Evolutionary conservation across 2,888 invertebrate species (phyloP), one percentile per base, ranked within the genome.

Genomic region (Hemicrepidius hirtus): DNA sequence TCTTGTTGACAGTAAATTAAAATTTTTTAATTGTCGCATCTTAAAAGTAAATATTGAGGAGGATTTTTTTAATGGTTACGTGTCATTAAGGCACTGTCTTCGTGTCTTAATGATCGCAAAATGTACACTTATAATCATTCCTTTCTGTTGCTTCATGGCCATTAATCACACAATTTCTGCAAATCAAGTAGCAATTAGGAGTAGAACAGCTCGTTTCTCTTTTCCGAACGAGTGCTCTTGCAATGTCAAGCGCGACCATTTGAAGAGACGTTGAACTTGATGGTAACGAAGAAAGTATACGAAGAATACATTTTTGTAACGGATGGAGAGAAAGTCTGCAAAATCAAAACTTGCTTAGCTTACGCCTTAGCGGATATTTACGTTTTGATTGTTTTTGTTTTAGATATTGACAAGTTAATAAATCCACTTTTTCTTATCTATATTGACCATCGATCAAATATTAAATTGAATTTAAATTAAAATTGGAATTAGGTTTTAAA

Each of bases 191-290:
- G 73, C 68, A 73, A 73, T 73, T 68, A 73, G 55, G 37, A n/a
- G 55, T 20, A 44, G 53, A 64, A 41, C 41, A 32, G 40, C 41
- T 68, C 75, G 68, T 78, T 77, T 77, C 76, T 78, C 76, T 77
- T 77, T 79, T 78, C 75, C 78, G 70, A 67, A 44, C 72, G 73
- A 73, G 69, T 74, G 78, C 71, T 68, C 72, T 62, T 74, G 74
- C 79, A 79, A 79, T 79, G 79, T 79, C 79, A 78, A 79, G 78
- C 78, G 74, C 76, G 73, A 75, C 75, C 67, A 73, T 53, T 67
- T 73, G 74, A 72, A 75, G 74, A 71, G 74, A 64, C 77, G 73
- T 76, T 79, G 79, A 78, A 79, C 78, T 77, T 76, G 76, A 73
- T 66, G 71, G 65, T 49, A 66, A 55, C 63, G 53, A 71, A 73